phyloP scores from a whole-genome alignment of 2,888 invertebrate genomes.

The Pterostichus madidus region DNA sequence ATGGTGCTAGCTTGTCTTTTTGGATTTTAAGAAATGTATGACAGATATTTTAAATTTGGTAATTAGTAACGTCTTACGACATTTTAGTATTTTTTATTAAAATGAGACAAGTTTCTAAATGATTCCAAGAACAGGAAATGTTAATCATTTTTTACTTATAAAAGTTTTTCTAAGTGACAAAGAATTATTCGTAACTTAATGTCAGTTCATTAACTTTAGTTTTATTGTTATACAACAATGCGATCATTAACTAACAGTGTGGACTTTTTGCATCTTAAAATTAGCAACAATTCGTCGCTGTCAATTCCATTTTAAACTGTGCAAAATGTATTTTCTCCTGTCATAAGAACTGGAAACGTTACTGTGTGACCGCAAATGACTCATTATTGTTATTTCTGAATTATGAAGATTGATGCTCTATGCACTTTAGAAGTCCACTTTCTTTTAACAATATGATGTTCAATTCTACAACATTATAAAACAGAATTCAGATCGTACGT shows the following conservation, averaged over 20 bases:
- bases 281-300: background rate
- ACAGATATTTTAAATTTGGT: no score
- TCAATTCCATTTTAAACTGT: background rate
- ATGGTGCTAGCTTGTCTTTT: background rate
- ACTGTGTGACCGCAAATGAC: background rate
- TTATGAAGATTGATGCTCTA: slow-evolving; percentile 23
- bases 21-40: no score
- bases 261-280: background rate
- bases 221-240: no score
- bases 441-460: slow-evolving; percentile 24
- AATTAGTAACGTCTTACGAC: no score
- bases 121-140: no score
- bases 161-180: no score
- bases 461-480: slow-evolving; percentile 6
- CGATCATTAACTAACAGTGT: background rate
- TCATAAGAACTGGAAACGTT: slow-evolving; percentile 3
- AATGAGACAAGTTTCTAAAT: no score
- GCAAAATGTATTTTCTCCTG: slow-evolving; percentile 4
- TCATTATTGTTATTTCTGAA: slow-evolving; percentile 8
- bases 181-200: no score
- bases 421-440: slow-evolving; percentile 6
- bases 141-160: no score
- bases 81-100: no score
- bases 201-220: no score
- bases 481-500: background rate